Conservation (phyloP, 2,888 invertebrate species). For the Bombylius major region DNA sequence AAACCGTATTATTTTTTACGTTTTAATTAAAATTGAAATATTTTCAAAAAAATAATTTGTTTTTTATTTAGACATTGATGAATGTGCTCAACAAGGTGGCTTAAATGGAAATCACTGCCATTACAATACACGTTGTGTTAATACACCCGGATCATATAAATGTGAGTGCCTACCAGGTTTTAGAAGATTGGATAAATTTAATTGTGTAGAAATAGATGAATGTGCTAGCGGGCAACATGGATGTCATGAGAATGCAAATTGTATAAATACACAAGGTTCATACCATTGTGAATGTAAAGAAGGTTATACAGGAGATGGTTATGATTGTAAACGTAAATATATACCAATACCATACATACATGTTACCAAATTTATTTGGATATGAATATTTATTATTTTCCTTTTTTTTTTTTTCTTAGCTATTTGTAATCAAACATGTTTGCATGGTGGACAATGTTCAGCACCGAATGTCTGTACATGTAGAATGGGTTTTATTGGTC, state of each 20-base stretch:
- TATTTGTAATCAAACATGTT: conserved; percentile 63
- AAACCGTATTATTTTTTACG: too few species aligned
- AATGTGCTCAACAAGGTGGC: conserved; percentile 67
- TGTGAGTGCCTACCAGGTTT: conserved; percentile 77
- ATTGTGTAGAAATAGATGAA: conserved; percentile 70
- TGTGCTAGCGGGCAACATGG: conserved; percentile 57
- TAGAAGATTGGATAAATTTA: conserved; percentile 61
- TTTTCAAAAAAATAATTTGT: not conserved
- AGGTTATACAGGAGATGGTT: conserved; percentile 69
- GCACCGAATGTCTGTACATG: conserved; percentile 68
- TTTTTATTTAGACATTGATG: conserved; percentile 58
- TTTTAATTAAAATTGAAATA: too few species aligned
- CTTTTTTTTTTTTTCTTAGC: conserved; percentile 42
- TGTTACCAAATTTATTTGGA: not conserved
- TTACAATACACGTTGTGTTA: conserved; percentile 70
- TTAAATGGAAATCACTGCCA: conserved; percentile 75
- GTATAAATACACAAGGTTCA: conserved; percentile 70
- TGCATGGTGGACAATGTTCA: conserved; percentile 71
- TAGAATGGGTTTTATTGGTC: conserved; percentile 67
- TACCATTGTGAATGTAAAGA: conserved; percentile 60
- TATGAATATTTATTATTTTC: not conserved
- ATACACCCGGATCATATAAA: conserved; percentile 67
- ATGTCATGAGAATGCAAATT: conserved; percentile 63
- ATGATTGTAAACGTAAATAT: conserved; percentile 58
- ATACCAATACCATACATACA: not conserved